Percentiles rank a stretch among this genome's conserved stretches.
Evolutionary conservation across 2,797 vertebrate genomes (phyloP).

Genomic region (Lepus oiostolus): DNA sequence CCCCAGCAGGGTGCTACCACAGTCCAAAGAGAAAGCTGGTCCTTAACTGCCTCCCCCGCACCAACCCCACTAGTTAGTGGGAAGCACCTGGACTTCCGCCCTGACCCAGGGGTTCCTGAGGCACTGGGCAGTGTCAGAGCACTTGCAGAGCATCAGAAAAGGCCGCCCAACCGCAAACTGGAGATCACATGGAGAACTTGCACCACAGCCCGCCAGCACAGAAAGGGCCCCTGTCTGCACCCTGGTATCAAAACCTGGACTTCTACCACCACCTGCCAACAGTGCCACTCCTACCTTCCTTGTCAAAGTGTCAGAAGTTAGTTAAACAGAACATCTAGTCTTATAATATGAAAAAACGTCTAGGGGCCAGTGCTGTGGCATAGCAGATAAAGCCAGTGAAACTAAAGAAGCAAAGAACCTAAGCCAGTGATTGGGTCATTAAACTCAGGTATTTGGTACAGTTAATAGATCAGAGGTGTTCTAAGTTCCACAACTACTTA

Average conservation of each 20-base stretch:
- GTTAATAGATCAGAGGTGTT: neutral
- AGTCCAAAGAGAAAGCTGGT: neutral
- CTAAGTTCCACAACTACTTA: neutral
- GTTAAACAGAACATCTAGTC: neutral
- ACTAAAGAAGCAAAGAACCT: neutral
- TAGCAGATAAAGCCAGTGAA: no score
- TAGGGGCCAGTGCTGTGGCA: neutral
- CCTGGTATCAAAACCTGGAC: neutral
- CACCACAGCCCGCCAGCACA: neutral
- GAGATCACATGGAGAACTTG: neutral
- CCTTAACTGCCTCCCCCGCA: neutral
- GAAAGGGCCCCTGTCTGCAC: neutral
- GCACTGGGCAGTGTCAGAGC: neutral
- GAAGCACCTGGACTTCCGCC: neutral
- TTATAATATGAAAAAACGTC: neutral
- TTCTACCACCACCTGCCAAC: neutral
- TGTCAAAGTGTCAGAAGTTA: neutral
- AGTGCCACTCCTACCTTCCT: no score
- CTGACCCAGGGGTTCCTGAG: neutral
- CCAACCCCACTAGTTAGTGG: neutral
- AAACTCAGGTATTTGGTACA: neutral
- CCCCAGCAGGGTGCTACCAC: neutral
- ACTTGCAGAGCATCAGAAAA: neutral
- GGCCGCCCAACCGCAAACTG: neutral
- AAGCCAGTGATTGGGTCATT: neutral